Percentiles rank a stretch among this genome's conserved stretches.
These are phyloP conservation scores for Microctenopoma lineatum DNA, from an alignment of 2,797 vertebrate genomes.

Conservation along the genomic window DNA sequence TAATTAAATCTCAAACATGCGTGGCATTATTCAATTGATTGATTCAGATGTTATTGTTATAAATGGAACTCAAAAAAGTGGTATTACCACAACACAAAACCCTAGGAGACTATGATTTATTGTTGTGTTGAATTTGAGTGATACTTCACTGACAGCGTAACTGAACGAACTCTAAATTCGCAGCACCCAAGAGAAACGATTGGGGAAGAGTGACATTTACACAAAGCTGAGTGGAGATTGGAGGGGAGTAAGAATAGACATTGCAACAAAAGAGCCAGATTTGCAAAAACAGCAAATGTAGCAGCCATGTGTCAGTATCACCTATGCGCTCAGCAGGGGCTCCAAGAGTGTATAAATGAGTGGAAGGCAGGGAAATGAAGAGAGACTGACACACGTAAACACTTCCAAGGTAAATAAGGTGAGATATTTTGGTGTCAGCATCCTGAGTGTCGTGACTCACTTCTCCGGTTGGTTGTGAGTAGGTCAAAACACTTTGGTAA, in stretches of 20 bases:
- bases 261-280: conserved; percentile 70
- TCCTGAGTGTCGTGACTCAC: conserved; percentile 57
- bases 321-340: conserved; percentile 68
- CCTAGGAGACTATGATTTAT: conserved; percentile 69
- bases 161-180: conserved; percentile 68
- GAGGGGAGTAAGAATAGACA: conserved; percentile 68
- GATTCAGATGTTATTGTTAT: conserved; percentile 66
- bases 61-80: conserved; percentile 60
- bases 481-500: conserved; percentile 56
- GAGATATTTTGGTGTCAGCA: conserved; percentile 70
- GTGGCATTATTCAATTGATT: conserved; percentile 63
- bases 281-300: conserved; percentile 62
- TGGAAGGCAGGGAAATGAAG: conserved; percentile 55
- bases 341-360: conserved; percentile 48
- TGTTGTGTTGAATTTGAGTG: conserved; percentile 73
- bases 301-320: conserved; percentile 69
- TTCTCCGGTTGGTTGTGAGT: conserved; percentile 53
- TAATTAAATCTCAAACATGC: conserved; percentile 50
- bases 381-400: conserved; percentile 57
- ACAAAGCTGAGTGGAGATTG: conserved; percentile 74
- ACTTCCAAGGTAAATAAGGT: conserved; percentile 65
- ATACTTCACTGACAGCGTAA: conserved; percentile 72
- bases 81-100: conserved; percentile 68
- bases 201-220: conserved; percentile 75
- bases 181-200: conserved; percentile 55